Evolutionary conservation across 2,888 invertebrate species (phyloP).

Genomic region (Pollenia amentaria): DNA sequence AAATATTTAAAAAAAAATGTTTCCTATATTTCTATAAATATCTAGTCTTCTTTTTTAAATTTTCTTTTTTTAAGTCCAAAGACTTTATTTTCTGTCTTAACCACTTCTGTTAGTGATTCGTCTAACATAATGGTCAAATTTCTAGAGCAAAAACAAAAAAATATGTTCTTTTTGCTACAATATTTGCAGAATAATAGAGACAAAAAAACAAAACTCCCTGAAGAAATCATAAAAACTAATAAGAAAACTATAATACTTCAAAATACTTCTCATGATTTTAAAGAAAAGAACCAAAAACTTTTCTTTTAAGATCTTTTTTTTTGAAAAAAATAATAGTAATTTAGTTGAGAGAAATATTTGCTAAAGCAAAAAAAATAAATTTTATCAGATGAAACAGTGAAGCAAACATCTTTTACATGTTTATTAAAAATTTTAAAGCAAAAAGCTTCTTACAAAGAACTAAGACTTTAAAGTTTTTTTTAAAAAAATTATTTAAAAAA

Average conservation of each 20-base stretch:
- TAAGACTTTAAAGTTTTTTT: too few species aligned
- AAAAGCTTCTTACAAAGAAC: too few species aligned
- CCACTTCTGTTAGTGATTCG: not conserved
- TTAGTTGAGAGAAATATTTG: conserved; percentile 13
- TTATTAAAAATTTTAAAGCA: too few species aligned
- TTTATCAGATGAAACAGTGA: not conserved
- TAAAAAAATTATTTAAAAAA: too few species aligned
- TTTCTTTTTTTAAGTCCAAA: too few species aligned
- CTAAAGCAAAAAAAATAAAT: not conserved
- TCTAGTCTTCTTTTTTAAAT: too few species aligned
- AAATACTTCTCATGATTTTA: conserved; percentile 23
- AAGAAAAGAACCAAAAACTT: not conserved
- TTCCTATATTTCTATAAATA: not conserved
- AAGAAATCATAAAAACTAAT: conserved; percentile 69
- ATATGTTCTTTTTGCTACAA: conserved; percentile 21
- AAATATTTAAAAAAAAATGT: conserved; percentile 6
- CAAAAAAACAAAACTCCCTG: conserved; percentile 40
- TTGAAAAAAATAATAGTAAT: conserved; percentile 52
- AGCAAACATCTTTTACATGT: too few species aligned
- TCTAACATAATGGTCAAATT: conserved; percentile 22
- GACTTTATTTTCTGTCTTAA: too few species aligned
- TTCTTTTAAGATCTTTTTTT: conserved; percentile 44
- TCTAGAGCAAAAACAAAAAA: not conserved
- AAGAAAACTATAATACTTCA: conserved; percentile 62
- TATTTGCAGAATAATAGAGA: conserved; percentile 33